Base-by-base conservation (phyloP, 2,113 vertebrate species). In the Apteryx owenii region DNA sequence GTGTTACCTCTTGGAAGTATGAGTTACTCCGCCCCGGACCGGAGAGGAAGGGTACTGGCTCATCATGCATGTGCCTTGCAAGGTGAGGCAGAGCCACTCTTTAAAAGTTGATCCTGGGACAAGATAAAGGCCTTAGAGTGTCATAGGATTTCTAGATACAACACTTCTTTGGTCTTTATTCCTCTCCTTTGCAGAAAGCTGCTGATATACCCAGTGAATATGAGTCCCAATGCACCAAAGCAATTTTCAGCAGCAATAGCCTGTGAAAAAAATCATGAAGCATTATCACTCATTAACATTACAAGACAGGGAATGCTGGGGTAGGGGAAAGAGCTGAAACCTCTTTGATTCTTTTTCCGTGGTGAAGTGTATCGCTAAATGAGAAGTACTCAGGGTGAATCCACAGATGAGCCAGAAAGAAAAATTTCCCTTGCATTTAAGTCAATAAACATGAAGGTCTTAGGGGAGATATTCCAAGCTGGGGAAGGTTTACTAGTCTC, bases 211-310 rank as follows among this genome's bases (percentile, higher is more conserved):
- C 31, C 80, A 54, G 54, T 26, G 82, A 94, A 91, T 40, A 56
- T 38, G 61, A 56, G 42, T 83, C 90, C 64, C 97, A 85, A 19
- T 4, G 76, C 85, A 92, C 72, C 69, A 71, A 89, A 89, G 94
- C 11, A 79, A 95, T 96, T 94, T 89, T 81, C 92, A 92, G 81
- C 73, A 93, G 88, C 85, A 90, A 60, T 26, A 86, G 73, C 70
- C 85, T 81, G 83, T 86, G 90, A 68, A 84, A 90, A 81, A 78
- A 58, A 17, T 61, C 68, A 68, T 75, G 85, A 60, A 73, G 42
- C 36, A 58, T 95, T 93, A 94, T 78, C 62, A 16, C 11, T 73
- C 42, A 83, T 96, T 95, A 95, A 83, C 79, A 77, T 69, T 50
- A 86, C 5, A 46, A 65, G 82, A 44, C 42, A 53, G 72, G 69